Evolutionary conservation across 2,888 invertebrate species (phyloP), one percentile per base, ranked within the genome.

Genomic region (Deilephila elpenor): DNA sequence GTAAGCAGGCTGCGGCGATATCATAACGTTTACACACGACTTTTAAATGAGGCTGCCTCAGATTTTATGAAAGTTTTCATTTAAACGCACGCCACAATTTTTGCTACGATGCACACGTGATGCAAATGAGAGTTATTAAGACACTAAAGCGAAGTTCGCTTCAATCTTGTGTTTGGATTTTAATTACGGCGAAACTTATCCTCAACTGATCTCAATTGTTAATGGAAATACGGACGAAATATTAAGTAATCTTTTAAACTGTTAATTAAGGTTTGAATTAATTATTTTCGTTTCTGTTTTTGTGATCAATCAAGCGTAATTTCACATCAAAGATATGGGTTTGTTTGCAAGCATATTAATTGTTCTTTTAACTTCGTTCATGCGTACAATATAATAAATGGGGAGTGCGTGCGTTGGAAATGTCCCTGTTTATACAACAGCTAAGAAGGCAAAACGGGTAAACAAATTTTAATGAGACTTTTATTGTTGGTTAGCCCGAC

Each of bases 1-100:
- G 89, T 89, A 91, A 91, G 91, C 92, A 91, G 89, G 91, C 87
- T 88, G 87, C 74, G 75, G 87, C 89, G 86, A 90, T 90, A 91
- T 89, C 90, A 91, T 89, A 89, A 90, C 88, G 90, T 90, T 91
- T 91, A 90, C 89, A 89, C 83, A 88, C 83, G 88, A 89, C 87
- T 91, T 91, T 89, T 88, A 88, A 90, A 90, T 85, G 88, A 88
- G 88, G 83, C 88, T 84, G 85, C 84, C 83, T 80, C 81, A 75
- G 78, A 81, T 82, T 86, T 87, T 88, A 87, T 87, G 83, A 84
- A 86, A 84, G 81, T 84, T 89, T 88, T 84, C 85, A 79, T 88
- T 85, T 83, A 82, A 74, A 76, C 77, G 76, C 82, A 83, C 78
- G 79, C 81, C 70, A 82, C 77, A 79, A 75, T 77, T 75, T 78